These are phyloP conservation scores for Anoplolepis gracilipes DNA, from an alignment of 1,140 invertebrate species.

Conservation along the genomic window DNA sequence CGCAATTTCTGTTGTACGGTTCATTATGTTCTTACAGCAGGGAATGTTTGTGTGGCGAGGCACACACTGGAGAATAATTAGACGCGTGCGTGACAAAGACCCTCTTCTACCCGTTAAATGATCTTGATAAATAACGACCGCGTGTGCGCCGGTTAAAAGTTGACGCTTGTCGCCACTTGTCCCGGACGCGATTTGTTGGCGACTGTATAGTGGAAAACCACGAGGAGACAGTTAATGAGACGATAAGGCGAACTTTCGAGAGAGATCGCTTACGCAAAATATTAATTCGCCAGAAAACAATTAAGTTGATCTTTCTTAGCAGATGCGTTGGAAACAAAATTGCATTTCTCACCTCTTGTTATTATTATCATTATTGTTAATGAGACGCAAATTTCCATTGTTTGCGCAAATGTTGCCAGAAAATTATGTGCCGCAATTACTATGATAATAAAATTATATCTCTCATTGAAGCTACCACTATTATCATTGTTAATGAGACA, in stretches of 20 bases:
- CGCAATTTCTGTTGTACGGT: slow-evolving; percentile 51
- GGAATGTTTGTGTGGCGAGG: slow-evolving; percentile 10
- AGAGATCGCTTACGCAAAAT: slow-evolving; percentile 16
- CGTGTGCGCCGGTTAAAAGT: slow-evolving; percentile 38
- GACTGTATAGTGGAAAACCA: neutral
- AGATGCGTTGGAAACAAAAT: slow-evolving; percentile 24
- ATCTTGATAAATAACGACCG: slow-evolving; percentile 51
- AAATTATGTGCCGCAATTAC: slow-evolving; percentile 48
- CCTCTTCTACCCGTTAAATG: slow-evolving; percentile 50
- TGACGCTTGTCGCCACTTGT: slow-evolving; percentile 52
- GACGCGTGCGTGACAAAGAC: slow-evolving; percentile 54
- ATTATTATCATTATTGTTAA: slow-evolving; percentile 50
- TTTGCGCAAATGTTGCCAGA: slow-evolving; percentile 22
- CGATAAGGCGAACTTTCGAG: slow-evolving; percentile 11
- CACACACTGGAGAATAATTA: slow-evolving; percentile 51
- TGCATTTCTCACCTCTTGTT: slow-evolving; percentile 17
- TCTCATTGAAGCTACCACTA: slow-evolving; percentile 33
- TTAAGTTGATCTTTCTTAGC: slow-evolving; percentile 24
- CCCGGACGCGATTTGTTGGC: slow-evolving; percentile 24
- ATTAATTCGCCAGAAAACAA: slow-evolving; percentile 28
- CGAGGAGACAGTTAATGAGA: slow-evolving; percentile 10
- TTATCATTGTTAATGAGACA: slow-evolving; percentile 52
- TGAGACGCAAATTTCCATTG: slow-evolving; percentile 23
- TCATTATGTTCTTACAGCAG: slow-evolving; percentile 41
- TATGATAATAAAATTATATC: slow-evolving; percentile 54